phyloP scores from a whole-genome alignment of 2,113 vertebrate genomes.

The Cichladusa arquata region DNA sequence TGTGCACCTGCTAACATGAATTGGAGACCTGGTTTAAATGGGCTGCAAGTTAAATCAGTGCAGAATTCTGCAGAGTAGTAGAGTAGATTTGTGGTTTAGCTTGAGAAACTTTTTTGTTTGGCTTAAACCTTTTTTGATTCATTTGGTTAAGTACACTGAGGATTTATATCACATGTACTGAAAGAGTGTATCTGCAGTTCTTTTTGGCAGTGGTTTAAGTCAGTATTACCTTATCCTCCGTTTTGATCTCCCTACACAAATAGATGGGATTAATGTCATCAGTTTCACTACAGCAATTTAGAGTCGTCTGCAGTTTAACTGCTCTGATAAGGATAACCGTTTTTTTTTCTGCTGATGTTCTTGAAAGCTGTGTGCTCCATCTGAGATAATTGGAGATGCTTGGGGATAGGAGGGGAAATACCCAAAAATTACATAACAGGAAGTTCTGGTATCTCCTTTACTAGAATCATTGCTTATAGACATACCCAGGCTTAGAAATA shows the following conservation, averaged over 20 bases:
- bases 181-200: background rate
- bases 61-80: background rate
- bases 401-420: background rate
- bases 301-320: background rate
- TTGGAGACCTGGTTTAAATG: background rate
- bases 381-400: background rate
- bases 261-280: background rate
- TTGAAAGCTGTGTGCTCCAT: background rate
- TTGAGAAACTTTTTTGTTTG: background rate
- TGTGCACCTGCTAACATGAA: background rate
- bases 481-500: background rate
- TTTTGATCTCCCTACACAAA: background rate
- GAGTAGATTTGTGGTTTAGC: background rate
- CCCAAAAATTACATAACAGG: background rate
- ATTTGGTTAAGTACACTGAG: background rate
- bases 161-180: background rate
- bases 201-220: background rate
- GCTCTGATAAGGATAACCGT: background rate
- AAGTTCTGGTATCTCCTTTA: background rate
- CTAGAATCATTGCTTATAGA: background rate
- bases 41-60: background rate
- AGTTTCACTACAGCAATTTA: background rate
- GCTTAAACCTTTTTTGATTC: background rate
- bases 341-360: background rate
- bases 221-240: background rate